phyloP scores from a whole-genome alignment of 2,888 invertebrate genomes.

The Hypselothyrea guttata region DNA sequence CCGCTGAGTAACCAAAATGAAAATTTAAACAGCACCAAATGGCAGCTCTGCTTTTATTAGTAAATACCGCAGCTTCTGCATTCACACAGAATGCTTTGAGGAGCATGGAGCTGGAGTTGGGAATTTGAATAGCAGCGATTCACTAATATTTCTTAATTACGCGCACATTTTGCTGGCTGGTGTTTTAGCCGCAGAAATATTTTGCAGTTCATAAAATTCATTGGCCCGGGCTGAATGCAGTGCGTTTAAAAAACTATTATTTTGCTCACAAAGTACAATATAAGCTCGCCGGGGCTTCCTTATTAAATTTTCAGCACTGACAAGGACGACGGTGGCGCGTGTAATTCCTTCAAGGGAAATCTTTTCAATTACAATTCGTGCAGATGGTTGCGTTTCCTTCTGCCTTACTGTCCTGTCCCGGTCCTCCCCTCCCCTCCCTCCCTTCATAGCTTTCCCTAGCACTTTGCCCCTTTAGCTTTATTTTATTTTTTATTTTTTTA shows the following conservation, averaged over 20 bases:
- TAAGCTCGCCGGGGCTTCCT: constrained; percentile 74
- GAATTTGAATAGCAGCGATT: constrained; percentile 59
- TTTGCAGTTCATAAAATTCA: constrained; percentile 61
- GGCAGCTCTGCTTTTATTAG: constrained; percentile 43
- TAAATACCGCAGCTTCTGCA: constrained; percentile 55
- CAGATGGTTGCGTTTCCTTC: constrained; percentile 75
- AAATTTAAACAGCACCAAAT: constrained; percentile 6
- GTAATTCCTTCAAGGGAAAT: constrained; percentile 77
- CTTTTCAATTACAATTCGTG: constrained; percentile 79
- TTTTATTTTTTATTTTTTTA: constrained; percentile 22
- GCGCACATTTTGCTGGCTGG: constrained; percentile 57
- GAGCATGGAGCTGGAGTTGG: constrained; percentile 5
- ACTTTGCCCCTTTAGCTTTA: constrained; percentile 29
- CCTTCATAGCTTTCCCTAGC: constrained; percentile 11
- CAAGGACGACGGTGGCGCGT: constrained; percentile 41
- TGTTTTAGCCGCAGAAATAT: constrained; percentile 45
- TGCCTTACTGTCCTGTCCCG: constrained; percentile 22
- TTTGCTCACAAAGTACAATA: constrained; percentile 73
- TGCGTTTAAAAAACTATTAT: constrained; percentile 73
- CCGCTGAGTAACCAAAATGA: constrained; percentile 8
- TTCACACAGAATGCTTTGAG: constrained; percentile 25
- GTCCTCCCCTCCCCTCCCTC: constrained; percentile 8
- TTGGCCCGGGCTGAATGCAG: constrained; percentile 33
- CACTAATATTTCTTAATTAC: constrained; percentile 79
- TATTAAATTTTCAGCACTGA: constrained; percentile 68